phyloP scores from a whole-genome alignment of 2,797 vertebrate species.

The Gobio occitaniae region DNA sequence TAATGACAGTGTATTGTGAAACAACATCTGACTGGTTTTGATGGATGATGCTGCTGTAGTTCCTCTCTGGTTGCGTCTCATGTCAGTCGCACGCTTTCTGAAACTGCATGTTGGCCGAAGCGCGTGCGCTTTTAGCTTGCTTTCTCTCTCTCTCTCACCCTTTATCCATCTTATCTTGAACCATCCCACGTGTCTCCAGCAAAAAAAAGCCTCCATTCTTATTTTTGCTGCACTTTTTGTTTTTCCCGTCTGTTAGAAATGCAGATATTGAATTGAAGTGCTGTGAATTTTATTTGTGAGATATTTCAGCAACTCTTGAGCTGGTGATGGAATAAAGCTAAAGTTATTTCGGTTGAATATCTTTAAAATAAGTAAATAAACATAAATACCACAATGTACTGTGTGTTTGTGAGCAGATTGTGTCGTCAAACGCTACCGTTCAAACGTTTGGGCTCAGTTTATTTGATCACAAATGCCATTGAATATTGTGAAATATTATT shows the following conservation, averaged over 20 bases:
- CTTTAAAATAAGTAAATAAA: background rate
- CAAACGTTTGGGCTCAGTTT: background rate
- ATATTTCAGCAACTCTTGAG: background rate
- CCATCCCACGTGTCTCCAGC: background rate
- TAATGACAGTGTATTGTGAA: background rate
- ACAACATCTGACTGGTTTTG: background rate
- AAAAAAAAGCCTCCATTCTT: background rate
- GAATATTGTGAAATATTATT: background rate
- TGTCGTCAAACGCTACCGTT: background rate
- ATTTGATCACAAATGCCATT: background rate
- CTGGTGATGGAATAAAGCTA: background rate
- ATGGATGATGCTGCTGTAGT: background rate
- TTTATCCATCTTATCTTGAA: background rate
- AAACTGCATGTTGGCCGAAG: conserved; percentile 40
- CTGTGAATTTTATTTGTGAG: background rate
- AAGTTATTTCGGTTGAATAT: background rate
- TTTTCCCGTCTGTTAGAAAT: background rate
- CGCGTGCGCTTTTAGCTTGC: conserved; percentile 31
- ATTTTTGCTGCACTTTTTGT: background rate
- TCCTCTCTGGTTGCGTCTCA: conserved; percentile 11
- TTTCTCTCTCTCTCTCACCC: conserved; percentile 27
- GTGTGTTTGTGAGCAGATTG: background rate
- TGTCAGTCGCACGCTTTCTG: background rate
- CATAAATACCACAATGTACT: background rate
- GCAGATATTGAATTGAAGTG: background rate